A percentile compares a stretch with the other conserved stretches of the same genome.
phyloP scores from a whole-genome alignment of 2,113 vertebrate genomes.

The Pseudolaguvia tuberculata region DNA sequence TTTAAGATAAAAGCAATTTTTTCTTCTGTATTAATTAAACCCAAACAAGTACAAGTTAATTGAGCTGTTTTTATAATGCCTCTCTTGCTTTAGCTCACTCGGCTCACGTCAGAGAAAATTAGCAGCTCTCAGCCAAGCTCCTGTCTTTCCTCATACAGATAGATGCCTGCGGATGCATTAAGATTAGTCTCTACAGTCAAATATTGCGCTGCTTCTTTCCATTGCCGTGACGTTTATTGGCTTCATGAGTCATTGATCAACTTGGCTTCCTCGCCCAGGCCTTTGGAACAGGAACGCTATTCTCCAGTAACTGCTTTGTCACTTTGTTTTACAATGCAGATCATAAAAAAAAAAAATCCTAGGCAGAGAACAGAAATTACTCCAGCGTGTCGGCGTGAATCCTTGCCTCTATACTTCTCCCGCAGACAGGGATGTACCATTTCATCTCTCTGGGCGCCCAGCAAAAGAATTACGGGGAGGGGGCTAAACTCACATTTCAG shows the following conservation, averaged over 20 bases:
- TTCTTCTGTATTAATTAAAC: neutral
- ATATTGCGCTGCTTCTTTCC: constrained; percentile 14
- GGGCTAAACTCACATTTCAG: too few species aligned
- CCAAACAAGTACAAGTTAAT: neutral
- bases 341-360: constrained; percentile 32
- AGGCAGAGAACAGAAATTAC: constrained; percentile 40
- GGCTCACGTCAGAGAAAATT: neutral
- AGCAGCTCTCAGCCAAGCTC: constrained; percentile 28
- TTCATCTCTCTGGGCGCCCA: constrained; percentile 27
- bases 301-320: constrained; percentile 36
- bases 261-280: constrained; percentile 4
- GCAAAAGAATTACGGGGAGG: constrained; percentile 23
- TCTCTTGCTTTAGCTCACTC: neutral
- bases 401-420: neutral
- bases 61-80: neutral
- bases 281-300: constrained; percentile 12
- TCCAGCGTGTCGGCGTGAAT: constrained; percentile 10
- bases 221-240: constrained; percentile 36
- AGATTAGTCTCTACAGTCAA: constrained; percentile 18
- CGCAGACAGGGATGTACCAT: constrained; percentile 4
- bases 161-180: constrained; percentile 22
- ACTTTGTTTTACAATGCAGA: constrained; percentile 33
- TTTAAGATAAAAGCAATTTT: neutral
- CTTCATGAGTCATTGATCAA: constrained; percentile 30
- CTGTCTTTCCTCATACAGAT: constrained; percentile 23